Evolutionary conservation across 2,113 vertebrate species (phyloP).

Genomic region (Megalops atlanticus): DNA sequence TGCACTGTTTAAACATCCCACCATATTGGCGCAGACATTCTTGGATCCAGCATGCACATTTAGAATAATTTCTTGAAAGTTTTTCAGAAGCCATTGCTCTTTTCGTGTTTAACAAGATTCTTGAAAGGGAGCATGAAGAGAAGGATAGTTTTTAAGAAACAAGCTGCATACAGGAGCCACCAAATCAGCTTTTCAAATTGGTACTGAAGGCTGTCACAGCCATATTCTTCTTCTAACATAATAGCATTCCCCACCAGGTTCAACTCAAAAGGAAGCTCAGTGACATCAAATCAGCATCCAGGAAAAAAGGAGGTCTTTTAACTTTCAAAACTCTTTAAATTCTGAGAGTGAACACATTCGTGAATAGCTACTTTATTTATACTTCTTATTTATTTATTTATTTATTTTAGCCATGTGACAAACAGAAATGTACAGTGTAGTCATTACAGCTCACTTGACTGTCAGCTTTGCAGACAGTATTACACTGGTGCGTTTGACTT

Average conservation of each 20-base stretch:
- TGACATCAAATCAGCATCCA: slow-evolving; percentile 72
- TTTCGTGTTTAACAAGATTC: slow-evolving; percentile 77
- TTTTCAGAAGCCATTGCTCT: slow-evolving; percentile 63
- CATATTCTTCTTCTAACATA: slow-evolving; percentile 56
- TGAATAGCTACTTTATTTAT: slow-evolving; percentile 66
- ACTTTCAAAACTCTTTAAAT: slow-evolving; percentile 79
- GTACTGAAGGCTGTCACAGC: slow-evolving; percentile 49
- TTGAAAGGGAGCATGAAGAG: slow-evolving; percentile 72
- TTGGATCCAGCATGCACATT: slow-evolving; percentile 63
- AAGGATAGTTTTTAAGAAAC: slow-evolving; percentile 72
- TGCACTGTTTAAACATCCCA: slow-evolving; percentile 62
- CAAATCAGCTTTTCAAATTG: slow-evolving; percentile 39
- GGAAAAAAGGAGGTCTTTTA: slow-evolving; percentile 71
- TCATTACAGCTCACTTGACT: slow-evolving; percentile 72
- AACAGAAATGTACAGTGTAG: slow-evolving; percentile 65
- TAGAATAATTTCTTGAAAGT: slow-evolving; percentile 58
- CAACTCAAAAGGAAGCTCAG: slow-evolving; percentile 66
- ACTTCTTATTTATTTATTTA: slow-evolving; percentile 52
- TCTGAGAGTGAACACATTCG: slow-evolving; percentile 65
- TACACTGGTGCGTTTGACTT: slow-evolving; percentile 61
- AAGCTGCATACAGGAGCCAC: slow-evolving; percentile 46
- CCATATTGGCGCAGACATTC: slow-evolving; percentile 64
- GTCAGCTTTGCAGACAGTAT: slow-evolving; percentile 70
- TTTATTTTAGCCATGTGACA: slow-evolving; percentile 43
- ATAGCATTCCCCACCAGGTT: slow-evolving; percentile 68